These are phyloP conservation scores for Nettapus auritus DNA, from an alignment of 2,113 vertebrate genomes.

Conservation along the genomic window DNA sequence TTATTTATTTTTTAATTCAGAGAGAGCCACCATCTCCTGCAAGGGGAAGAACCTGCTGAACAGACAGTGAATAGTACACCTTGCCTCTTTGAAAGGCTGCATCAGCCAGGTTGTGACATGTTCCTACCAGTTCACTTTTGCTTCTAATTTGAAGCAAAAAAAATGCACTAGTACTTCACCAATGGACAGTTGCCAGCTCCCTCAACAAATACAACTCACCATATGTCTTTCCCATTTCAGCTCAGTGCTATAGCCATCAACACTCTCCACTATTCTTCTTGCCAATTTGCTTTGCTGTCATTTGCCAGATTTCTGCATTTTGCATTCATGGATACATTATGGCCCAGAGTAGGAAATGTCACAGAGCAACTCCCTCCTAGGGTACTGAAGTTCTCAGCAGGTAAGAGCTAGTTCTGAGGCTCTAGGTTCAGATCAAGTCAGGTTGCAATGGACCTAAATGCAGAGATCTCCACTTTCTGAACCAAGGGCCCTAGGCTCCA, in stretches of 20 bases:
- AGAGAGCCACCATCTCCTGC: neutral
- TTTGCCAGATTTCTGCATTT: neutral
- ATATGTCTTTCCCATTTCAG: neutral
- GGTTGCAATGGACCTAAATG: neutral
- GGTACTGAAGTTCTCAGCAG: neutral
- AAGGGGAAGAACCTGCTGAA: neutral
- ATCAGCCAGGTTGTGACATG: neutral
- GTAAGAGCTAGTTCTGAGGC: neutral
- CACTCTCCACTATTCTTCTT: neutral
- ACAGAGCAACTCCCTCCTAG: neutral
- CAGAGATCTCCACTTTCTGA: neutral
- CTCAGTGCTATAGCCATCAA: neutral
- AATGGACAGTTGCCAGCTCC: neutral
- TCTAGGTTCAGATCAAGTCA: neutral
- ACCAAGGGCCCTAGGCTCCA: neutral
- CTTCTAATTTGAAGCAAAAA: neutral
- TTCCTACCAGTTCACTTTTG: neutral
- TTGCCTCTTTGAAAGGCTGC: neutral
- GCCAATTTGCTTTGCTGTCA: neutral
- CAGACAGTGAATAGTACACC: neutral
- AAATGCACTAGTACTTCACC: neutral
- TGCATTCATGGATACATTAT: neutral
- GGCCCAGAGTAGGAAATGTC: neutral
- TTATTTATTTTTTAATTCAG: neutral
- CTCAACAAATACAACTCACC: neutral